Percentiles rank a stretch among this genome's conserved stretches.
phyloP scores from a whole-genome alignment of 2,797 vertebrate species.

The Sphaeramia orbicularis region DNA sequence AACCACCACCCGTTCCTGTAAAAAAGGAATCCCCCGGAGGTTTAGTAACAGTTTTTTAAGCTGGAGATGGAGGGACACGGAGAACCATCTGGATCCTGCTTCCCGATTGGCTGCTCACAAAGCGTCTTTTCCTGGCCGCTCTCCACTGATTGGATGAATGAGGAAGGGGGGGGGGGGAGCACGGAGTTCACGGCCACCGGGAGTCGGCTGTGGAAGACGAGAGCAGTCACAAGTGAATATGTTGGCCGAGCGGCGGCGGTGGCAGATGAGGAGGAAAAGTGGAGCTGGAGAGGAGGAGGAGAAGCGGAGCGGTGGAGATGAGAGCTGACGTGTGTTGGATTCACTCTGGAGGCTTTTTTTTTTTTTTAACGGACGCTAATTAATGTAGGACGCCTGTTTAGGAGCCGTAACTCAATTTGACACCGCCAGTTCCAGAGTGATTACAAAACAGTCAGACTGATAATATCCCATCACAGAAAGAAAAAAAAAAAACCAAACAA shows the following conservation, averaged over 20 bases:
- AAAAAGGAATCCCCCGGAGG: slow-evolving; percentile 37
- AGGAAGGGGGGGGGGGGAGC: slow-evolving; percentile 52
- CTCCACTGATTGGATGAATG: slow-evolving; percentile 63
- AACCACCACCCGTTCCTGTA: slow-evolving; percentile 13
- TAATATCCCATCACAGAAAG: slow-evolving; percentile 20
- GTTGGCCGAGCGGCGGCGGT: slow-evolving; percentile 39
- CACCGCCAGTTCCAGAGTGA: slow-evolving; percentile 49
- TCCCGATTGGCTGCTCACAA: slow-evolving; percentile 71
- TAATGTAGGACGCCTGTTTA: slow-evolving; percentile 32
- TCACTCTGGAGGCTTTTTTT: slow-evolving; percentile 38
- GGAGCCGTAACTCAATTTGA: slow-evolving; percentile 55
- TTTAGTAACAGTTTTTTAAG: slow-evolving; percentile 69
- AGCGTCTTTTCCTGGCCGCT: slow-evolving; percentile 69
- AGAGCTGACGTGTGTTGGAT: slow-evolving; percentile 52
- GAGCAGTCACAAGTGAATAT: slow-evolving; percentile 51
- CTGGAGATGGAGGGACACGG: slow-evolving; percentile 46
- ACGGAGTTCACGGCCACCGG: slow-evolving; percentile 58
- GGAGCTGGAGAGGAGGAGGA: slow-evolving; percentile 46
- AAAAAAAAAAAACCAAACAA: too few species aligned
- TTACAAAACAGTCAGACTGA: slow-evolving; percentile 30
- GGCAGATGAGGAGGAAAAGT: slow-evolving; percentile 60
- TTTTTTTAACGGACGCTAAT: slow-evolving; percentile 46
- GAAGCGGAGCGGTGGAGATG: slow-evolving; percentile 31
- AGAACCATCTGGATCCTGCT: slow-evolving; percentile 63
- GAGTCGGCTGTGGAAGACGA: slow-evolving; percentile 66